Evolutionary conservation across 2,113 vertebrate species (phyloP), one percentile per base, ranked within the genome.

Genomic region (Lophochroa leadbeateri): DNA sequence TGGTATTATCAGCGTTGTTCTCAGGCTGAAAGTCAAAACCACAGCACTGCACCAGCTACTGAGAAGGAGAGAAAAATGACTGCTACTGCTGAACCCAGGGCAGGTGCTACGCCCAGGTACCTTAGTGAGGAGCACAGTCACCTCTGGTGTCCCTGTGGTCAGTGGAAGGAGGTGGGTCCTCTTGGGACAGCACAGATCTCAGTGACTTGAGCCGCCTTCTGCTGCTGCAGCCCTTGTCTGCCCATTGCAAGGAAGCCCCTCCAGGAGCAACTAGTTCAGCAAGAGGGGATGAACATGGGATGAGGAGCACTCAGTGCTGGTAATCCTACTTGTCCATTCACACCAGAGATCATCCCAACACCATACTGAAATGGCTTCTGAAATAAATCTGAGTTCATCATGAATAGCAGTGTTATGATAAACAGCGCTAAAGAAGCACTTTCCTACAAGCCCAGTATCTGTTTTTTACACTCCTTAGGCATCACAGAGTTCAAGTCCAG

Each of bases 201-300:
- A 25, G 18, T 0, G 0, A 33, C 41, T 28, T 77, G 9, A 33
- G 17, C 7, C 6, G 24, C 9, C 20, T 69, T 39, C 53, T 58
- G 43, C 33, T 44, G 35, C 63, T 81, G 63, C 33, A 23, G 10
- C 11, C 75, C 23, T 33, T 19, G 31, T 49, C 35, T 41, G 17
- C 20, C 44, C 15, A 28, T 55, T 1, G 4, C 0, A 0, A 67
- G 39, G 44, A 64, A 65, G 17, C 4, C 65, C 7, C 64, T 70
- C 20, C 37, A 35, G 20, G 33, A 37, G 43, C 16, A 65, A 33
- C 35, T 39, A 57, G n/a, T 19, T 77, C 11, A 10, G 31, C 50
- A 61, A 50, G 39, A 58, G 14, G 12, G 49, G n/a, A 37, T 7
- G n/a, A 71, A 20, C 0, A 0, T 27, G 47, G 44, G 29, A 41